These are phyloP conservation scores for Orthonevra nobilis DNA, from an alignment of 2,888 invertebrate genomes.

Conservation along the genomic window DNA sequence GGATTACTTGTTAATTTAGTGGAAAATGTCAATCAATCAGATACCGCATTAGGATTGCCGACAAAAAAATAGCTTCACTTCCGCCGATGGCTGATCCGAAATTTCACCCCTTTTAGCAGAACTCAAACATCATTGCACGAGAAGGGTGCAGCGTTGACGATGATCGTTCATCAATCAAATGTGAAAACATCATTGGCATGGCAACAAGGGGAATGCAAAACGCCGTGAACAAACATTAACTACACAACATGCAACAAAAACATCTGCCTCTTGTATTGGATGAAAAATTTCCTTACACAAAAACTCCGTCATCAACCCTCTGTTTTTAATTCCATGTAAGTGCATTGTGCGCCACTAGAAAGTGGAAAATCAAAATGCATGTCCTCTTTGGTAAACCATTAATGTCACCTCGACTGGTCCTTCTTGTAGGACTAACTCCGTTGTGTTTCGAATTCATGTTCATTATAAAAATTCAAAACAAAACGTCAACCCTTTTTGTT, in stretches of 20 bases:
- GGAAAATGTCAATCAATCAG: slow-evolving; percentile 56
- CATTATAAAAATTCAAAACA: slow-evolving; percentile 60
- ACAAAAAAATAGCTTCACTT: slow-evolving; percentile 13
- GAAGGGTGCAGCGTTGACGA: slow-evolving; percentile 38
- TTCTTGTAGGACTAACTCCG: slow-evolving; percentile 2
- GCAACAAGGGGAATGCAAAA: slow-evolving; percentile 43
- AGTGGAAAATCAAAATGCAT: slow-evolving; percentile 60
- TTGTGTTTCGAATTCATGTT: slow-evolving; percentile 30
- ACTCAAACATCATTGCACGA: slow-evolving; percentile 11
- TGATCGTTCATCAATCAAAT: slow-evolving; percentile 63
- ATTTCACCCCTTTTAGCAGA: slow-evolving; percentile 29
- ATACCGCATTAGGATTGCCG: slow-evolving; percentile 19
- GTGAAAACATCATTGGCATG: slow-evolving; percentile 41
- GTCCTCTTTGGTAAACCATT: slow-evolving; percentile 49
- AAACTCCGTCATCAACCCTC: slow-evolving; percentile 43
- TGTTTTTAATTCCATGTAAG: slow-evolving; percentile 1
- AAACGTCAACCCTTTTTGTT: slow-evolving; percentile 59
- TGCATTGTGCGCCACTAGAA: slow-evolving; percentile 21
- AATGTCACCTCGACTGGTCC: slow-evolving; percentile 43
- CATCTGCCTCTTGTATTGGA: slow-evolving; percentile 56
- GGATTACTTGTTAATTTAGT: slow-evolving; percentile 30
- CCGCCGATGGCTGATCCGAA: slow-evolving; percentile 2
- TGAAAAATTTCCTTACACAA: slow-evolving; percentile 21
- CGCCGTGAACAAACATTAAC: too few species aligned
- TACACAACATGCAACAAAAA: slow-evolving; percentile 62